phyloP scores from a whole-genome alignment of 2,113 vertebrate species.

The Ameiurus melas region DNA sequence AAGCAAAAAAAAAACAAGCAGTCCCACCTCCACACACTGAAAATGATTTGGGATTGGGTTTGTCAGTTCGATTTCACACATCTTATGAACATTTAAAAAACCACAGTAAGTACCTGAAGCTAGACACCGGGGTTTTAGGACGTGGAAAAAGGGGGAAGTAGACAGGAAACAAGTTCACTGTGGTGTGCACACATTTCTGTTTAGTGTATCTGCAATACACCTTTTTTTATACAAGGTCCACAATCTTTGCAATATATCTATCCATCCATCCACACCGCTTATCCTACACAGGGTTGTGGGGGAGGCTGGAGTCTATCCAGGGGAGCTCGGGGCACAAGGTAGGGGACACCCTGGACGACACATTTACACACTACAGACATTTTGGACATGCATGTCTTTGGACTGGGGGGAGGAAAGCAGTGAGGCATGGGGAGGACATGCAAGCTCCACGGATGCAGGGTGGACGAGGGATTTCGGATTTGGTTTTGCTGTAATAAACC shows the following conservation, averaged over 20 bases:
- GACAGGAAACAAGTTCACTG: not conserved
- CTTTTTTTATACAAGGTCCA: not conserved
- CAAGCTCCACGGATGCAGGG: no score
- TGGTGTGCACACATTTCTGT: not conserved
- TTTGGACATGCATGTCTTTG: no score
- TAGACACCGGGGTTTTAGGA: not conserved
- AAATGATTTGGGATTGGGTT: not conserved
- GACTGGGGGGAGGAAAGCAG: no score
- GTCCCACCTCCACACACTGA: not conserved
- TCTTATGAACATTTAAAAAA: not conserved
- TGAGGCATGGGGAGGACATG: no score
- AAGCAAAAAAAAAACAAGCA: not conserved
- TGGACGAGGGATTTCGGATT: not conserved
- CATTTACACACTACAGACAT: no score
- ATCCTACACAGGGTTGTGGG: no score
- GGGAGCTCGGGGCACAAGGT: no score
- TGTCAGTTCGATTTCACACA: not conserved
- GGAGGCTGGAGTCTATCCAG: no score
- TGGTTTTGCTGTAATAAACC: not conserved
- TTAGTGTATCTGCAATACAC: not conserved
- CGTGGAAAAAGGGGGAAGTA: not conserved
- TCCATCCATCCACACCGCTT: no score
- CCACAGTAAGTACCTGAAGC: not conserved
- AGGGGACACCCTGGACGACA: no score
- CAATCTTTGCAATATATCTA: not conserved